Evolutionary conservation across 2,888 invertebrate species (phyloP).

Genomic region (Eristalis pertinax): DNA sequence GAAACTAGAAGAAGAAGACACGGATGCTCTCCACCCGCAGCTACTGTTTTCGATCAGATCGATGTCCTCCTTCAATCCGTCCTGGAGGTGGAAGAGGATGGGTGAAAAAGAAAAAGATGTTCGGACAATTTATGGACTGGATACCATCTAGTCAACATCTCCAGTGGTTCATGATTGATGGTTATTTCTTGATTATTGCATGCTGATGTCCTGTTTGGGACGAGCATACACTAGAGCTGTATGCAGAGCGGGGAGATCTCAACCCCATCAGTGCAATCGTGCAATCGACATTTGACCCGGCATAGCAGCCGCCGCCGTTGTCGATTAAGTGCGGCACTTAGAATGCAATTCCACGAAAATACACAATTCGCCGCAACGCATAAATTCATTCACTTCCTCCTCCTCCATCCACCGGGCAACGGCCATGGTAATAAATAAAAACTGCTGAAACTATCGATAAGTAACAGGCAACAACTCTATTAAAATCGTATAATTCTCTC

Average conservation of each 20-base stretch:
- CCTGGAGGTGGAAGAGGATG: slow-evolving; percentile 6
- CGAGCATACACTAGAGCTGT: not conserved
- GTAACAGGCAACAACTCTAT: slow-evolving; percentile 71
- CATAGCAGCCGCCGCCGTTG: not conserved
- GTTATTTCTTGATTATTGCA: slow-evolving; percentile 68
- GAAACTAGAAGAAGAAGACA: slow-evolving; percentile 7
- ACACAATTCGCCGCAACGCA: slow-evolving; percentile 57
- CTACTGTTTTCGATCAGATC: slow-evolving; percentile 21
- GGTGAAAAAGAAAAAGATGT: slow-evolving; percentile 50
- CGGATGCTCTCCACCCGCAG: slow-evolving; percentile 54
- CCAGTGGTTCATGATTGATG: slow-evolving; percentile 62
- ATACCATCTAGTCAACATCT: slow-evolving; percentile 57
- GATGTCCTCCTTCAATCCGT: not conserved
- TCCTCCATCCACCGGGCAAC: not conserved
- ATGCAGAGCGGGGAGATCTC: not conserved
- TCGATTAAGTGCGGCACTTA: slow-evolving; percentile 71
- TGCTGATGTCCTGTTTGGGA: slow-evolving; percentile 40
- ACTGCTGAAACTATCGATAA: slow-evolving; percentile 64
- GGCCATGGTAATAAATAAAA: slow-evolving; percentile 59
- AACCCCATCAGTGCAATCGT: slow-evolving; percentile 1
- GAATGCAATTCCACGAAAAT: slow-evolving; percentile 69
- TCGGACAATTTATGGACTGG: slow-evolving; percentile 68
- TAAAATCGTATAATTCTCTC: slow-evolving; percentile 72
- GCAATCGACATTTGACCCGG: slow-evolving; percentile 66
- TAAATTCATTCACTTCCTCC: slow-evolving; percentile 39